Conservation (phyloP, 2,888 invertebrate genomes). For the Scaptomyza parva region DNA sequence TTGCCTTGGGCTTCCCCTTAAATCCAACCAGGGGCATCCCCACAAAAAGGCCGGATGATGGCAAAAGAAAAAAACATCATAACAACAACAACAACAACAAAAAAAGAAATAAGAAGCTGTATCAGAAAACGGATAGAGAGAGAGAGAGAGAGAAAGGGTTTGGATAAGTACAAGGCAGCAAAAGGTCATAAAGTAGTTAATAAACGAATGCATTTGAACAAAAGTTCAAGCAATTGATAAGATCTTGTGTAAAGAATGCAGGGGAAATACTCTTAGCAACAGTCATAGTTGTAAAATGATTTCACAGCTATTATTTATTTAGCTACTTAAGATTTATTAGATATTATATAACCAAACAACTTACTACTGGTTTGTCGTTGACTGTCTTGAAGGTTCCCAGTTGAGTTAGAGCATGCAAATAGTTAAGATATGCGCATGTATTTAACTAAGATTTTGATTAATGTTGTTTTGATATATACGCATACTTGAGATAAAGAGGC, state of each 20-base stretch:
- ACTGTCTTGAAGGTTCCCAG: not conserved
- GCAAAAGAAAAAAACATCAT: conserved; percentile 39
- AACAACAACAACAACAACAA: conserved; percentile 7
- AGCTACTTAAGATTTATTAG: not conserved
- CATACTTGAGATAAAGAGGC: not conserved
- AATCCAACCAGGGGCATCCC: conserved; percentile 65
- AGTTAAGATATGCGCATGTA: conserved; percentile 2
- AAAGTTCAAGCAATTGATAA: conserved; percentile 24
- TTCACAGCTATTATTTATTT: not conserved
- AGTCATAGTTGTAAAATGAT: conserved; percentile 11
- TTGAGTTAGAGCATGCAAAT: too few species aligned
- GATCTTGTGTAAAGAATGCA: conserved; percentile 20
- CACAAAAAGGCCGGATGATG: conserved; percentile 42
- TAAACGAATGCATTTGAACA: conserved; percentile 19
- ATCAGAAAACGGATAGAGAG: not conserved
- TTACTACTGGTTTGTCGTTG: not conserved
- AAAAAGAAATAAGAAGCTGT: conserved; percentile 16
- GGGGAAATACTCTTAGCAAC: conserved; percentile 11
- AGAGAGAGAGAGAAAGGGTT: not conserved
- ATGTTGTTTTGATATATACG: conserved; percentile 3
- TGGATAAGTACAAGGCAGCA: conserved; percentile 15
- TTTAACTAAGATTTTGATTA: conserved; percentile 13
- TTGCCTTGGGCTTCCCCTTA: conserved; percentile 60
- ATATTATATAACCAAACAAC: not conserved
- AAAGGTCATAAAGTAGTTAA: conserved; percentile 10